Evolutionary conservation across 92 coral and sea anemone genomes (phyloP).

Genomic region (Desmophyllum pertusum): DNA sequence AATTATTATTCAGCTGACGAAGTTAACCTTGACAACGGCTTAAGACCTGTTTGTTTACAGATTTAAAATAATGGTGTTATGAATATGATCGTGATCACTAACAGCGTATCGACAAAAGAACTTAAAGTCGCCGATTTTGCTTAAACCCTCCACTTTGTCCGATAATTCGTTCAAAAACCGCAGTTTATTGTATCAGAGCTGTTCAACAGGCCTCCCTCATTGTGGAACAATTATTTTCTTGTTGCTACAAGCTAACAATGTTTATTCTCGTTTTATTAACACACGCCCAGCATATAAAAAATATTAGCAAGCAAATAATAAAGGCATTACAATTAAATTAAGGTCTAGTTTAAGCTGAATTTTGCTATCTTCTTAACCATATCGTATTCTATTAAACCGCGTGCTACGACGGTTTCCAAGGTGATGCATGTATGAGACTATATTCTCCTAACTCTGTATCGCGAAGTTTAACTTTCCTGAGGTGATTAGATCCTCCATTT

Average conservation of each 20-base stretch:
- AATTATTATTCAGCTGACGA: not conserved
- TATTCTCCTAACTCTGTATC: not conserved
- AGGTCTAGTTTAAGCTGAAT: not conserved
- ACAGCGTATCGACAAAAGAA: not conserved
- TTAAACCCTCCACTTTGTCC: not conserved
- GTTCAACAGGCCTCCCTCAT: not conserved
- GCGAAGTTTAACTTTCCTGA: no score
- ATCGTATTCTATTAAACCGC: not conserved
- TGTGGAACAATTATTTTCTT: not conserved
- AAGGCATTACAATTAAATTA: not conserved
- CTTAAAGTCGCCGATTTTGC: not conserved
- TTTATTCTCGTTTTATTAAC: not conserved
- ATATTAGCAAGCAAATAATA: not conserved
- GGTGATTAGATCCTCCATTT: not conserved
- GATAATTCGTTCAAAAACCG: not conserved
- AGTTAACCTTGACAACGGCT: constrained; percentile 2
- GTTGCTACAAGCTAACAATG: not conserved
- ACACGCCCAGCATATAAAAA: not conserved
- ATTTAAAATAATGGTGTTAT: not conserved
- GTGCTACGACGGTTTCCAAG: not conserved
- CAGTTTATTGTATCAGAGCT: not conserved
- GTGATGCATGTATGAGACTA: not conserved
- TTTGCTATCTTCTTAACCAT: not conserved
- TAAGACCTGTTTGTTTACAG: not conserved
- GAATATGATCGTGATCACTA: not conserved